phyloP scores from a whole-genome alignment of 2,888 invertebrate genomes.

The Pharmacophagus antenor region DNA sequence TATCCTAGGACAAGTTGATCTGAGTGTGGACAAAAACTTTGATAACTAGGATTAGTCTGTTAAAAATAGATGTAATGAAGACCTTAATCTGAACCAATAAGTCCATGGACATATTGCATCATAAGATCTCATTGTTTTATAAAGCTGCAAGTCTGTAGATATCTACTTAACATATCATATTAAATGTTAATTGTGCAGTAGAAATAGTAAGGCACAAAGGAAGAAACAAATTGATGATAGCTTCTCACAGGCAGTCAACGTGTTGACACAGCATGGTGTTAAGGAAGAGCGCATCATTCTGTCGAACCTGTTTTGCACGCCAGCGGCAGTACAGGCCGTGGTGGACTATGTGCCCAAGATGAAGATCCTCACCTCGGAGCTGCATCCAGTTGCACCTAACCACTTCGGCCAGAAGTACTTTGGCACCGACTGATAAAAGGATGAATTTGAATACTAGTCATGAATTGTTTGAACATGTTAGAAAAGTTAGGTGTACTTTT shows the following conservation, averaged over 20 bases:
- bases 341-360: slow-evolving; percentile 92
- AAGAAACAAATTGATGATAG: neutral
- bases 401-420: slow-evolving; percentile 99
- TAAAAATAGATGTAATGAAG: too few relatives aligned
- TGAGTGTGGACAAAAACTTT: too few relatives aligned
- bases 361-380: slow-evolving; percentile 97
- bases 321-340: slow-evolving; percentile 91
- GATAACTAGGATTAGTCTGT: too few relatives aligned
- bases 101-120: too few relatives aligned
- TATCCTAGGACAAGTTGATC: too few relatives aligned
- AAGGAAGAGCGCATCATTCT: slow-evolving; percentile 96
- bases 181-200: neutral
- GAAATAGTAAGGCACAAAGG: neutral
- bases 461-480: neutral
- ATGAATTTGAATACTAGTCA: slow-evolving; percentile 35
- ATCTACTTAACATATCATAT: too few relatives aligned
- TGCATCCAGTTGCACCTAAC: slow-evolving; percentile 96
- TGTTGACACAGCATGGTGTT: slow-evolving; percentile 96
- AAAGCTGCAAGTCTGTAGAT: too few relatives aligned
- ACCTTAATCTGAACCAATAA: too few relatives aligned
- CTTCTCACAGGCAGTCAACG: slow-evolving; percentile 90
- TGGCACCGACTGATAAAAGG: slow-evolving; percentile 91
- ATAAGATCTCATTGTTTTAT: too few relatives aligned
- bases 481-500: neutral
- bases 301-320: slow-evolving; percentile 98